Percentiles rank a stretch among this genome's conserved stretches.
These are phyloP conservation scores for Drosophila chauvacae DNA, from an alignment of 1,140 invertebrate genomes.

Conservation along the genomic window DNA sequence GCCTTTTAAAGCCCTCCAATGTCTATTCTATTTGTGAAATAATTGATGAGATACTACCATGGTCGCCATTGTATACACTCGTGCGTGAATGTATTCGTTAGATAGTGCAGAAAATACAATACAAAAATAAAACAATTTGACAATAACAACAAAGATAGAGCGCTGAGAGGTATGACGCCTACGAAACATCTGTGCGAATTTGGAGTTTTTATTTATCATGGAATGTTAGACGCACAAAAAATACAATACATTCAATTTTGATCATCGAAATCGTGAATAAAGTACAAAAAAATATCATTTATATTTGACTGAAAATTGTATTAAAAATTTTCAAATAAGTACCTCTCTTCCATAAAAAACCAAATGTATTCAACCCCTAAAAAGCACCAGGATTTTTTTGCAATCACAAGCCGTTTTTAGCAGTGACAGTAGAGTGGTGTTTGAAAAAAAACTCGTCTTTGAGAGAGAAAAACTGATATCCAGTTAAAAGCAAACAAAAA, in stretches of 20 bases:
- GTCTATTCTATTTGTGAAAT: slow-evolving; percentile 38
- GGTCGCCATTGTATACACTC: slow-evolving; percentile 15
- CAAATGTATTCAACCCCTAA: background rate
- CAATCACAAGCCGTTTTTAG: background rate
- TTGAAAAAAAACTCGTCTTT: no score
- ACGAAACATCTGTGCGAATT: slow-evolving; percentile 44
- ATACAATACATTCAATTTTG: background rate
- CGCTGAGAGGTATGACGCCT: slow-evolving; percentile 39
- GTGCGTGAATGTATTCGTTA: slow-evolving; percentile 10
- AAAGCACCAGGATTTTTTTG: background rate
- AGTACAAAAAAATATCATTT: background rate
- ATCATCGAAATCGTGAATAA: background rate
- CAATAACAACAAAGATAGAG: slow-evolving; percentile 25
- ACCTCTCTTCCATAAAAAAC: background rate
- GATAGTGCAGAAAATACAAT: slow-evolving; percentile 29
- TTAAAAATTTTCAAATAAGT: background rate
- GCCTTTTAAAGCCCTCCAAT: slow-evolving; percentile 50
- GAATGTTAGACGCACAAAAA: background rate
- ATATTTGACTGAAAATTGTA: background rate
- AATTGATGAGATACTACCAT: slow-evolving; percentile 56
- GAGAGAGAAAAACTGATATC: background rate
- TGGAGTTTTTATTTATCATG: slow-evolving; percentile 20
- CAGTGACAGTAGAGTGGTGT: background rate
- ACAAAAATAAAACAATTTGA: slow-evolving; percentile 27
- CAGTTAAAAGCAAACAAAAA: background rate